Evolutionary conservation across 1,140 invertebrate genomes (phyloP), one percentile per base, ranked within the genome.

Genomic region (Brachionus rubens): DNA sequence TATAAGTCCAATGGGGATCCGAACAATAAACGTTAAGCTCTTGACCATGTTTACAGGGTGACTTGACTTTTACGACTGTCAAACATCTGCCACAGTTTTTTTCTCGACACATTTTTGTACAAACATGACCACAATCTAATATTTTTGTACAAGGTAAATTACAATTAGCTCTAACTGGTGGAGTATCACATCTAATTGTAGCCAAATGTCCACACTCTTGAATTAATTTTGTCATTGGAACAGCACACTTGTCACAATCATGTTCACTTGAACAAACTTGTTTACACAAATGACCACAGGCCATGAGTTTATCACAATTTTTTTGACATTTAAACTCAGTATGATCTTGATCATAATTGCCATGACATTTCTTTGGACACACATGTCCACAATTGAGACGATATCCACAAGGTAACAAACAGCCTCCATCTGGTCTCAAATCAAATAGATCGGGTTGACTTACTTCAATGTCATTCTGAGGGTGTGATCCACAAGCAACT

Each of bases 371-470:
- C 16, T 56, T 76, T 6, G 68, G 41, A 78, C 84, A 85, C 0
- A 59, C 68, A 76, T 85, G 84, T 10, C 84, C 84, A 78, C 83
- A 86, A 46, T 28, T 6, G 1, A 84, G 76, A 62, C 79, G 62
- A 65, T 77, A 67, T 47, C 81, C 76, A 77, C 86, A 86, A 7
- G 75, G 56, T 16, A 72, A 24, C 52, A 76, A 76, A 77, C 85
- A 86, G 1, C 86, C 85, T 28, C 84, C 85, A 79, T 86, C 82
- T n/a, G 84, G 84, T 24, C 79, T 81, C 78, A 81, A 78, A 6
- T 78, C 21, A 77, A 86, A 84, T 68, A 86, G 85, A 1, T 78
- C 65, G 0, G 80, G 78, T 9, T 70, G 68, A 28, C 76, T 78
- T 4, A 77, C 77, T 50, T 79, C 67, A 16, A 80, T 78, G n/a